A percentile compares a stretch with the other conserved stretches of the same genome.
These are phyloP conservation scores for Lypha dubia DNA, from an alignment of 2,888 invertebrate species.

Conservation along the genomic window DNA sequence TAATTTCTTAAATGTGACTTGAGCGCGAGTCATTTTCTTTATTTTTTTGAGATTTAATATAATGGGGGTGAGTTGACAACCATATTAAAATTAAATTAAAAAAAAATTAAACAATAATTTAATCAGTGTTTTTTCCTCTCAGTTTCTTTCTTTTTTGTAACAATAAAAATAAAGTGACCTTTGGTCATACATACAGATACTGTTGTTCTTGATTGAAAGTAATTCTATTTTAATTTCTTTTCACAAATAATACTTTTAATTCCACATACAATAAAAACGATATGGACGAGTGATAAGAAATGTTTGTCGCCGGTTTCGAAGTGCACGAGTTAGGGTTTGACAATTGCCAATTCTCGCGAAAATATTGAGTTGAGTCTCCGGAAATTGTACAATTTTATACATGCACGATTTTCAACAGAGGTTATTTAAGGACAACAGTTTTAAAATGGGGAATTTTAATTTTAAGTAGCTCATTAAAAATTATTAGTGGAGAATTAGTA, in stretches of 20 bases:
- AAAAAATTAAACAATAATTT: slow-evolving; percentile 40
- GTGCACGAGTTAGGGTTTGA: neutral
- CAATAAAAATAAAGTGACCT: slow-evolving; percentile 44
- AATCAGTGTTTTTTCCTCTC: slow-evolving; percentile 26
- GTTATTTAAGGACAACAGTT: too few relatives aligned
- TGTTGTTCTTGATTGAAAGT: slow-evolving; percentile 44
- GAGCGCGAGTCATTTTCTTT: slow-evolving; percentile 11
- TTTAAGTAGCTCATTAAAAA: too few relatives aligned
- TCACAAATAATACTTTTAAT: slow-evolving; percentile 53
- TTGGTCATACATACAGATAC: slow-evolving; percentile 57
- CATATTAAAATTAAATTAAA: neutral
- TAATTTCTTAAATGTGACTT: neutral
- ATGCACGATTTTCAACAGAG: too few relatives aligned
- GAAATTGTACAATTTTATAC: neutral
- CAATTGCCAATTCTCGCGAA: neutral
- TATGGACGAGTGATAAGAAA: slow-evolving; percentile 11
- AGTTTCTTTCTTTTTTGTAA: neutral
- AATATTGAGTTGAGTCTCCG: neutral
- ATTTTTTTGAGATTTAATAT: slow-evolving; percentile 36
- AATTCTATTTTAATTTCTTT: slow-evolving; percentile 58
- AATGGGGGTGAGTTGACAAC: slow-evolving; percentile 54
- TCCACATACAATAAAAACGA: neutral
- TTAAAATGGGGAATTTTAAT: neutral
- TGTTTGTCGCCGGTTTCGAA: neutral
- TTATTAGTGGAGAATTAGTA: too few relatives aligned